Conservation (phyloP, 2,113 vertebrate species). For the Laterallus jamaicensis region DNA sequence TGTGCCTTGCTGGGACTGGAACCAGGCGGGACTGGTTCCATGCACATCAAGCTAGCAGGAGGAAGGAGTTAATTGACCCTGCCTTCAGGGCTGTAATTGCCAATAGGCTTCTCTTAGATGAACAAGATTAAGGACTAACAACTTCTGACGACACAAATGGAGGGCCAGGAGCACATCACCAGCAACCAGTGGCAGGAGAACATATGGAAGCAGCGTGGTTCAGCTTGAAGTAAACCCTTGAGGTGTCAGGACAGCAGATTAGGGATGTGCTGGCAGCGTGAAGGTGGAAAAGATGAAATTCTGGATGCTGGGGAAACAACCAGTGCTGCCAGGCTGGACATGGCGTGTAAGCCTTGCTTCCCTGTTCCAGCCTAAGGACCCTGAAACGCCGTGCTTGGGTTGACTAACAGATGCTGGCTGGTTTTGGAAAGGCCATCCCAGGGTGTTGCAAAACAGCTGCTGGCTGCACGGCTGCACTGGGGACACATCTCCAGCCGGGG, state of each 20-base stretch:
- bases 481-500: neutral
- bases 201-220: neutral
- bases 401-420: neutral
- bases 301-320: neutral
- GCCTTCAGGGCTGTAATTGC: neutral
- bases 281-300: conserved; percentile 57
- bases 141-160: neutral
- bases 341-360: conserved; percentile 6
- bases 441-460: conserved; percentile 17
- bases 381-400: fast-evolving
- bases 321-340: neutral
- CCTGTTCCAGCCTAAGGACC: neutral
- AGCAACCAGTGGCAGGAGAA: neutral
- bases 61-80: neutral
- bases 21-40: fast-evolving
- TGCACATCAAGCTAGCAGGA: neutral
- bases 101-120: neutral
- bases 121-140: neutral
- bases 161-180: neutral
- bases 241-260: conserved; percentile 14
- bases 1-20: fast-evolving
- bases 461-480: neutral
- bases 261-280: neutral
- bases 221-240: conserved; percentile 30
- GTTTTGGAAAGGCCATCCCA: neutral